A percentile compares a stretch with the other conserved stretches of the same genome.
These are phyloP conservation scores for Pogoniulus pusillus DNA, from an alignment of 2,797 vertebrate species.

Conservation along the genomic window DNA sequence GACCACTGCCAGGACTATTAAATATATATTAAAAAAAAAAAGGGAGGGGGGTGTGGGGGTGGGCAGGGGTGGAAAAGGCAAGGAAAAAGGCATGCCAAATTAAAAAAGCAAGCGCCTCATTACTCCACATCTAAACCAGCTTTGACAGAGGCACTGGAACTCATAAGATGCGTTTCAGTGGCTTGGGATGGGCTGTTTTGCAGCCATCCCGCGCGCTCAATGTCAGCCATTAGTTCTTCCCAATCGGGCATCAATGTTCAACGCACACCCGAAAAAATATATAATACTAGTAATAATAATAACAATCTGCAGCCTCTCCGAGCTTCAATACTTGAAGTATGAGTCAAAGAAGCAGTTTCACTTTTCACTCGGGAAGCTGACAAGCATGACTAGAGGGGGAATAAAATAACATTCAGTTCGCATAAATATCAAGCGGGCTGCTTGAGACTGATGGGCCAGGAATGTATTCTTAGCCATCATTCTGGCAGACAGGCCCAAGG, in stretches of 20 bases:
- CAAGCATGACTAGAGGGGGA: conserved; percentile 94
- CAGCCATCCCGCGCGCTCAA: conserved; percentile 45
- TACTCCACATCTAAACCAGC: conserved; percentile 42
- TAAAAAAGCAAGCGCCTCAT: conserved; percentile 63
- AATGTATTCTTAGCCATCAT: conserved; percentile 81
- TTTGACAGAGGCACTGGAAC: conserved; percentile 43
- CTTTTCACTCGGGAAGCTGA: conserved; percentile 84
- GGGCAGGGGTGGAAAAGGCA: background rate
- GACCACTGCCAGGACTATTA: background rate
- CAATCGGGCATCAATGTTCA: conserved; percentile 76
- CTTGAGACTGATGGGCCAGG: conserved; percentile 84
- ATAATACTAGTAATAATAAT: conserved; percentile 71
- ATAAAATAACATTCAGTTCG: conserved; percentile 96
- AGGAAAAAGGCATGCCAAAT: conserved; percentile 27
- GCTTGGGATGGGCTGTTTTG: conserved; percentile 45
- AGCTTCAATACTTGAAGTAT: conserved; percentile 69
- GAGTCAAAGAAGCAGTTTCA: conserved; percentile 77
- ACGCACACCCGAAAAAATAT: conserved; percentile 70
- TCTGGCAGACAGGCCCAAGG: conserved; percentile 93
- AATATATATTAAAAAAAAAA: background rate
- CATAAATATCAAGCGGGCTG: conserved; percentile 91
- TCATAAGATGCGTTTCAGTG: background rate
- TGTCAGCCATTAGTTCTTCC: conserved; percentile 76
- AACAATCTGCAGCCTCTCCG: conserved; percentile 72
- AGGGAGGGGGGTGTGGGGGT: background rate